A percentile compares a stretch with the other conserved stretches of the same genome.
phyloP scores from a whole-genome alignment of 2,888 invertebrate genomes.

The Polydrusus pterygomalis region DNA sequence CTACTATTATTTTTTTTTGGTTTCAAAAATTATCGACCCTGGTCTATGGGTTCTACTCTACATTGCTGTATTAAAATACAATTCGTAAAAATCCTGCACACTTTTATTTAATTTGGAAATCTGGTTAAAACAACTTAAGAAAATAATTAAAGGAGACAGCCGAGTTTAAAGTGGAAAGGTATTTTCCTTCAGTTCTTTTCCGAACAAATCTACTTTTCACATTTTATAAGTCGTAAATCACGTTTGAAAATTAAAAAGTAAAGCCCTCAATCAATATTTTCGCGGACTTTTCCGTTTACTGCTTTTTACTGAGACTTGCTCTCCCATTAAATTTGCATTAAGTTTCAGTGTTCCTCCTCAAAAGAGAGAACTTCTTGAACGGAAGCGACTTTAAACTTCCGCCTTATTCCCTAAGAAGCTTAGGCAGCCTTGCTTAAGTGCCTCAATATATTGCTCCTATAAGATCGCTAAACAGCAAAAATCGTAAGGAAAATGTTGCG shows the following conservation, averaged over 20 bases:
- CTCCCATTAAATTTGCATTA: slow-evolving; percentile 73
- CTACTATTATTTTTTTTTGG: no score
- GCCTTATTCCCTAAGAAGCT: slow-evolving; percentile 72
- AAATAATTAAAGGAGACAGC: slow-evolving; percentile 55
- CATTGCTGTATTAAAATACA: no score
- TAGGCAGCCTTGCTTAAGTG: slow-evolving; percentile 68
- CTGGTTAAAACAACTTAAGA: slow-evolving; percentile 54
- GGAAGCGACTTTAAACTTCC: slow-evolving; percentile 65
- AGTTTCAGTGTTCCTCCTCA: slow-evolving; percentile 71
- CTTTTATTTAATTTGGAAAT: slow-evolving; percentile 49
- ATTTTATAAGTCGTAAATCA: slow-evolving; percentile 53
- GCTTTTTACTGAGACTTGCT: slow-evolving; percentile 31
- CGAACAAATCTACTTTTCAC: slow-evolving; percentile 44
- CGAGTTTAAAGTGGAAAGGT: slow-evolving; percentile 50
- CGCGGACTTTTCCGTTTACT: slow-evolving; percentile 34
- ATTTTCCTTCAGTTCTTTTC: slow-evolving; percentile 44
- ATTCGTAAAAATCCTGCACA: slow-evolving; percentile 3
- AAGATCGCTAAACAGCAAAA: slow-evolving; percentile 66
- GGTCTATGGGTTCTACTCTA: no score
- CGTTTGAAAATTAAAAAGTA: slow-evolving; percentile 55
- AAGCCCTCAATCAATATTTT: slow-evolving; percentile 43
- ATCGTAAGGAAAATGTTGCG: slow-evolving; percentile 55
- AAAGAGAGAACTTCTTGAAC: slow-evolving; percentile 66
- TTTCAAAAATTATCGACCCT: no score
- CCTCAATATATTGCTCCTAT: slow-evolving; percentile 70